Evolutionary conservation across 2,113 vertebrate genomes (phyloP).

Genomic region (Kobus ellipsiprymnus): DNA sequence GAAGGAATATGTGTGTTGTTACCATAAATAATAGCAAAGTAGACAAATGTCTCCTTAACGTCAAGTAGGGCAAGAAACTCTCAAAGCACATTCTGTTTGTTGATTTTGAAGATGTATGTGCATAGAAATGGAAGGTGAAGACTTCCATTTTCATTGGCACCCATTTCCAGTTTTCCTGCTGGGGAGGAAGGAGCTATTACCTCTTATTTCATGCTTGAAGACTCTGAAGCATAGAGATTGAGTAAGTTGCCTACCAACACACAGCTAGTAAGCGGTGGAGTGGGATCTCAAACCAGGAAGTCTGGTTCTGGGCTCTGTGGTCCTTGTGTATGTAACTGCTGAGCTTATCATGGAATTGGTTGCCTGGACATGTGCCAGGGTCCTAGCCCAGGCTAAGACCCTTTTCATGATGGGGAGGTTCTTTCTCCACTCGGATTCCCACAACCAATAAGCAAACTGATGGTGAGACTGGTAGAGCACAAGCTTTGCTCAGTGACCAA

Average conservation of each 20-base stretch:
- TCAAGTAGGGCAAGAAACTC: background rate
- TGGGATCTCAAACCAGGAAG: background rate
- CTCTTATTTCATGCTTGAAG: background rate
- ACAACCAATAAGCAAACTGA: rapidly evolving
- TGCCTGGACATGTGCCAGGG: too few species aligned
- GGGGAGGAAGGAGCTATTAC: background rate
- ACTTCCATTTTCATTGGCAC: background rate
- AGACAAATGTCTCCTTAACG: background rate
- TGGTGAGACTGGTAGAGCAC: background rate
- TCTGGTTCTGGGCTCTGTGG: background rate
- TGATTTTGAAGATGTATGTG: background rate
- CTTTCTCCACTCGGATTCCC: background rate
- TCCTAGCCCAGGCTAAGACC: too few species aligned
- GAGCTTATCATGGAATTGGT: too few species aligned
- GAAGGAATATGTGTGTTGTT: too few species aligned
- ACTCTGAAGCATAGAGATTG: background rate
- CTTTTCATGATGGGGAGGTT: background rate
- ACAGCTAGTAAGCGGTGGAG: rapidly evolving
- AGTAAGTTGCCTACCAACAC: background rate
- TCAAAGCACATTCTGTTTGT: background rate
- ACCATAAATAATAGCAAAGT: background rate
- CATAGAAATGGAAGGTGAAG: background rate
- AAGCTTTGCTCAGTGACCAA: background rate
- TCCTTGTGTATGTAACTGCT: background rate
- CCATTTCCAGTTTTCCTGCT: background rate